Evolutionary conservation across 2,113 vertebrate genomes (phyloP).

Genomic region (Mustelus asterias): DNA sequence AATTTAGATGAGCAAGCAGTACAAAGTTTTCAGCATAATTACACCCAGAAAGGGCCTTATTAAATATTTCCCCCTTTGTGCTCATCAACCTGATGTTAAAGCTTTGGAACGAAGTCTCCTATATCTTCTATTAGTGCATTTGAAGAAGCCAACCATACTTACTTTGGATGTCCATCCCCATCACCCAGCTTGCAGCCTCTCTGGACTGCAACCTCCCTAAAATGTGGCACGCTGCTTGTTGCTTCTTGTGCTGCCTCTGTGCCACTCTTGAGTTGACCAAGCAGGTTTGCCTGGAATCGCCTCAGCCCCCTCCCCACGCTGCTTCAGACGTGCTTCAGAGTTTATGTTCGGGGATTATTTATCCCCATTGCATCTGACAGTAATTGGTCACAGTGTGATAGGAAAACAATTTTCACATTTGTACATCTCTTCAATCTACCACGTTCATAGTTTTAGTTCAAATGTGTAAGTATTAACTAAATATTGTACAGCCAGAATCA

Average conservation of each 20-base stretch:
- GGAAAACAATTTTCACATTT: not conserved
- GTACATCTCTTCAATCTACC: not conserved
- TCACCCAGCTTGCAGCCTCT: not conserved
- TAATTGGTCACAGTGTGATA: not conserved
- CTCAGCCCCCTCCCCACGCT: not conserved
- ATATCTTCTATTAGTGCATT: not conserved
- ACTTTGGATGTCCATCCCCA: not conserved
- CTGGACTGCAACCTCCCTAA: too few species aligned
- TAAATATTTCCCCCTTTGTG: not conserved
- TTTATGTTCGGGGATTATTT: not conserved
- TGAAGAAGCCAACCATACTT: not conserved
- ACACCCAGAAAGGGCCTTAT: too few species aligned
- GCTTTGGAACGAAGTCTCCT: not conserved
- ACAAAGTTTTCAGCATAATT: not conserved
- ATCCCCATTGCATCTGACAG: not conserved
- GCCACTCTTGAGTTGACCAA: not conserved
- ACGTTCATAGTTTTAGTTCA: not conserved
- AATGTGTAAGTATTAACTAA: not conserved
- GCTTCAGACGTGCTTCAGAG: not conserved
- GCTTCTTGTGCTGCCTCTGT: not conserved
- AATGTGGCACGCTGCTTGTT: not conserved
- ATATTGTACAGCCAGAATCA: not conserved
- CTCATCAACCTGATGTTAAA: not conserved
- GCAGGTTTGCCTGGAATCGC: not conserved
- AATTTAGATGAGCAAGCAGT: not conserved